A percentile compares a stretch with the other conserved stretches of the same genome.
Evolutionary conservation across 2,888 invertebrate species (phyloP).

Genomic region (Apodemia zela): DNA sequence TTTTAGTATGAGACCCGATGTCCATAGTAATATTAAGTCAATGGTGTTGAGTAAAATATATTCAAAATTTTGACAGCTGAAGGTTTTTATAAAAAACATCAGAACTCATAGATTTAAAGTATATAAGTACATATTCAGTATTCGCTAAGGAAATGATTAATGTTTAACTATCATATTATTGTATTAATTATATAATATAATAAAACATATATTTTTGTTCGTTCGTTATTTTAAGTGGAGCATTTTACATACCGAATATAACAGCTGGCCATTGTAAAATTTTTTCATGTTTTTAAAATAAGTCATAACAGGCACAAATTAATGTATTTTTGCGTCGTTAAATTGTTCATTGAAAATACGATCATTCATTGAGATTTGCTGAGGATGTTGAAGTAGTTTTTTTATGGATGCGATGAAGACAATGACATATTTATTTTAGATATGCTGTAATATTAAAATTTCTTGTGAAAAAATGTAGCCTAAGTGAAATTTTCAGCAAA

Average conservation of each 20-base stretch:
- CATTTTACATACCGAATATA: constrained; percentile 3
- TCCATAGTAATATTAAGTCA: no score
- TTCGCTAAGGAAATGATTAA: constrained; percentile 37
- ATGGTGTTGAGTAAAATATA: background rate
- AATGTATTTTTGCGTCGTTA: constrained; percentile 16
- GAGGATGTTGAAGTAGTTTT: background rate
- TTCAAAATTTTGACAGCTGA: background rate
- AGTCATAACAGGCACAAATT: constrained; percentile 22
- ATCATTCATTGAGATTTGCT: background rate
- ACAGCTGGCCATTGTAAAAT: constrained; percentile 11
- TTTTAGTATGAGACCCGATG: no score
- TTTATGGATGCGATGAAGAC: no score
- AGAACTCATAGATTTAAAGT: constrained; percentile 1
- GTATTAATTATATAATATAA: constrained; percentile 13
- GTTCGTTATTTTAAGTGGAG: constrained; percentile 6
- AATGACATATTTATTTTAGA: no score
- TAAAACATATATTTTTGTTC: constrained; percentile 12
- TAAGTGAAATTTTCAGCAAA: no score
- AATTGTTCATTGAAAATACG: constrained; percentile 14
- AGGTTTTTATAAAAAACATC: background rate
- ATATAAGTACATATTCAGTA: constrained; percentile 41
- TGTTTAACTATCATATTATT: constrained; percentile 22
- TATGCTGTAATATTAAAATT: no score
- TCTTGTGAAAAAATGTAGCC: no score
- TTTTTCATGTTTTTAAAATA: constrained; percentile 21